These are phyloP conservation scores for Tetrax tetrax DNA, from an alignment of 2,113 vertebrate genomes.

Conservation along the genomic window DNA sequence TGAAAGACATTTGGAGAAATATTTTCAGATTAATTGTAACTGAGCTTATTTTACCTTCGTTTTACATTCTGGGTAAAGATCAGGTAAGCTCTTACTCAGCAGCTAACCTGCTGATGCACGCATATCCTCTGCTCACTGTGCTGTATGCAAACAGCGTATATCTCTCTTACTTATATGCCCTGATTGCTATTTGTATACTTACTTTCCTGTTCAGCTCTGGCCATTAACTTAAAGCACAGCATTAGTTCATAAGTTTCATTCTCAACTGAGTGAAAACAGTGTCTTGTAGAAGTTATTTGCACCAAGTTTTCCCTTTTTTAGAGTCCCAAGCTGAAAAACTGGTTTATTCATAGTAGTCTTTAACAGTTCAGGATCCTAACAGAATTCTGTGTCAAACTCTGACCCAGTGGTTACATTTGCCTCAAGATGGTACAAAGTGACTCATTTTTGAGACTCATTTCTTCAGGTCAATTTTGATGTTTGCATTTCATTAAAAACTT, in stretches of 20 bases:
- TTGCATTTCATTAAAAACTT: neutral
- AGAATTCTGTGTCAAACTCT: neutral
- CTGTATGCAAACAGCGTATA: neutral
- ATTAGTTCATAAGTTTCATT: neutral
- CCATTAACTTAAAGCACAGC: neutral
- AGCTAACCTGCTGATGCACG: neutral
- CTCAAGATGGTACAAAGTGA: neutral
- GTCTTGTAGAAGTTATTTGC: neutral
- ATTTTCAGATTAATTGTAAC: neutral
- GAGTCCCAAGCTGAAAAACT: neutral
- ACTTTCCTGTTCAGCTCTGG: neutral
- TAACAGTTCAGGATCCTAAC: neutral
- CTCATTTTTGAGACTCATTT: neutral
- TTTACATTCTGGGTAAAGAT: neutral
- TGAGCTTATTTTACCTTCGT: neutral
- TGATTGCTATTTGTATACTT: neutral
- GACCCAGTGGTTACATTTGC: neutral
- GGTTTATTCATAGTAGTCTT: neutral
- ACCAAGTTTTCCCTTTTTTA: neutral
- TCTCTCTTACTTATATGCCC: neutral
- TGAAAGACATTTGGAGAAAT: neutral
- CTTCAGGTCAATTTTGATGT: neutral
- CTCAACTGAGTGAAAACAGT: neutral
- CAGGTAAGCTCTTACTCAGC: neutral
- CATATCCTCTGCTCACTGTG: neutral